Conservation (phyloP, 2,113 vertebrate genomes). For the Mustelus asterias region DNA sequence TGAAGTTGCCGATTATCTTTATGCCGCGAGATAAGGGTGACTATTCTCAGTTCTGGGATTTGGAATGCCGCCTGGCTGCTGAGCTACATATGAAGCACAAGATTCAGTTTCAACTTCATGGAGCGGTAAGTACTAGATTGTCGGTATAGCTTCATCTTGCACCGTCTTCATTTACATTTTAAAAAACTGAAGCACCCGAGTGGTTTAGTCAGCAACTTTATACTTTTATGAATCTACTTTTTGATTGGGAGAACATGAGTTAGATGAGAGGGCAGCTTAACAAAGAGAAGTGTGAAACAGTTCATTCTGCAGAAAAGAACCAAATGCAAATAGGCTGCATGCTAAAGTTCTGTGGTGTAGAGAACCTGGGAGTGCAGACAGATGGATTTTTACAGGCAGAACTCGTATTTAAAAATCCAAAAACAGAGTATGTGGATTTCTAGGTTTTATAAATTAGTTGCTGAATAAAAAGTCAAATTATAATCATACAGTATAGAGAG, state of each 20-base stretch:
- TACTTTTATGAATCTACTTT: neutral
- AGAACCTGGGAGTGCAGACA: no score
- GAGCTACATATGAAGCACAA: constrained; percentile 71
- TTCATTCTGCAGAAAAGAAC: neutral
- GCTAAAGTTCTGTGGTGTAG: neutral
- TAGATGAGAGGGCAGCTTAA: neutral
- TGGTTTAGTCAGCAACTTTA: neutral
- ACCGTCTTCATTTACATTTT: neutral
- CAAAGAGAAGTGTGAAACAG: neutral
- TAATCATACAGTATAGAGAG: no score
- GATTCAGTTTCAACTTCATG: constrained; percentile 79
- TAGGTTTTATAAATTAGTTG: neutral
- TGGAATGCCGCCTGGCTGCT: constrained; percentile 75
- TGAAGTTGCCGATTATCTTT: constrained; percentile 74
- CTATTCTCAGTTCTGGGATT: constrained; percentile 91
- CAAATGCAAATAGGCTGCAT: neutral
- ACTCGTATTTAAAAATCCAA: neutral
- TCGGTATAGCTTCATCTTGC: neutral
- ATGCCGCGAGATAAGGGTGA: constrained; percentile 77
- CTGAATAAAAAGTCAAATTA: neutral
- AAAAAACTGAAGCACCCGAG: neutral
- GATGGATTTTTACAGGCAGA: neutral
- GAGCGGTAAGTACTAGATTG: constrained; percentile 63
- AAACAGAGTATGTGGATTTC: neutral
- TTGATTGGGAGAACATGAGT: neutral